These are phyloP conservation scores for Clitarchus hookeri DNA, from an alignment of 2,888 invertebrate species.

Conservation along the genomic window DNA sequence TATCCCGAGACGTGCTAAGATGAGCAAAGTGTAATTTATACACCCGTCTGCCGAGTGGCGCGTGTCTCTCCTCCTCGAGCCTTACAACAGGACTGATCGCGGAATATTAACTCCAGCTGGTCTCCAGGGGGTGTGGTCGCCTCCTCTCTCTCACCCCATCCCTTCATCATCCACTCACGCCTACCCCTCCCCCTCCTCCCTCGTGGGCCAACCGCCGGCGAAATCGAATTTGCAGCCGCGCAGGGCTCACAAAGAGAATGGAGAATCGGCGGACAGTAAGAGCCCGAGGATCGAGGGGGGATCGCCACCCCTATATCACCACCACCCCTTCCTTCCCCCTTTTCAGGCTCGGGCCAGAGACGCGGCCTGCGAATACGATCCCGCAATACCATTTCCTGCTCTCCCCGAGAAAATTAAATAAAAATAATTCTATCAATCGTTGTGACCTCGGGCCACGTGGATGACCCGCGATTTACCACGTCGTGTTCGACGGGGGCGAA, in stretches of 20 bases:
- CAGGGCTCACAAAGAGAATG: background rate
- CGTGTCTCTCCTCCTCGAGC: no score
- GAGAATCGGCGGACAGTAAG: background rate
- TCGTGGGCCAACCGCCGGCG: background rate
- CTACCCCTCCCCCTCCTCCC: background rate
- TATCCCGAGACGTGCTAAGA: no score
- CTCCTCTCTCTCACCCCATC: no score
- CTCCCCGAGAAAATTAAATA: background rate
- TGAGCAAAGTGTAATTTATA: no score
- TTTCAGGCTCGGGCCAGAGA: background rate
- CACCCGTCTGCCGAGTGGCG: no score
- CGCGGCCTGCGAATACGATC: background rate
- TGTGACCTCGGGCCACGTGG: background rate
- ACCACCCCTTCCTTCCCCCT: background rate
- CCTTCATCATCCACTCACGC: no score
- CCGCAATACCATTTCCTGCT: constrained; percentile 1
- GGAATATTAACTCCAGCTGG: background rate
- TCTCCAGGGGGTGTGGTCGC: no score
- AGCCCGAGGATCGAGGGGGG: background rate
- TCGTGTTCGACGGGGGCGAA: background rate
- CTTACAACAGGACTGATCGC: background rate
- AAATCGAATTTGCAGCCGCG: background rate
- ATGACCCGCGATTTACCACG: no score
- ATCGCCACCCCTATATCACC: background rate
- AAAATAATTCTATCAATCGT: background rate